Conservation (phyloP, 2,113 vertebrate genomes). For the Protobothrops flavoviridis region DNA sequence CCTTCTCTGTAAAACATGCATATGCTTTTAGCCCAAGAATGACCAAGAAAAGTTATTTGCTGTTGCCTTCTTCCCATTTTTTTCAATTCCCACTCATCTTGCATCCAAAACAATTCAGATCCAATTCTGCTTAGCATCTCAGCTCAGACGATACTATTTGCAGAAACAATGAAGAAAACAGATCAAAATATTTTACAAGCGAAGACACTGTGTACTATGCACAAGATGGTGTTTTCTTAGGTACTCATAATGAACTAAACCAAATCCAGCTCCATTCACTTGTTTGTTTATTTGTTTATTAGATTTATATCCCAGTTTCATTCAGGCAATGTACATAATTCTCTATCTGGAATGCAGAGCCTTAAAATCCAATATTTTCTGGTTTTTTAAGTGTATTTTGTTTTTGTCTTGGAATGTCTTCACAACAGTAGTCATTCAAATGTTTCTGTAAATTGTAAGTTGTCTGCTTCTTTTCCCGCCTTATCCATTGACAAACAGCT, state of each 20-base stretch:
- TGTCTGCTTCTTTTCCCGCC: neutral
- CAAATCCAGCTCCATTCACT: neutral
- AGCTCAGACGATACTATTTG: neutral
- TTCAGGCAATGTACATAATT: neutral
- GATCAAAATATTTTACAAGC: neutral
- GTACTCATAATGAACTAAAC: neutral
- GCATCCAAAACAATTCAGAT: neutral
- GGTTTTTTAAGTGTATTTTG: neutral
- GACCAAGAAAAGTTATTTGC: neutral
- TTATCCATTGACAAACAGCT: neutral
- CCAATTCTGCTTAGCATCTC: neutral
- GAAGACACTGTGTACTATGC: neutral
- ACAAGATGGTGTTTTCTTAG: neutral
- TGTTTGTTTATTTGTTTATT: neutral
- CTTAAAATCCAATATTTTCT: neutral
- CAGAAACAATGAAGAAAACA: neutral
- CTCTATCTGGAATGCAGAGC: neutral
- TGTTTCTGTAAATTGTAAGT: neutral
- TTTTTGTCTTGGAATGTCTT: neutral
- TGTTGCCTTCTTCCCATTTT: neutral
- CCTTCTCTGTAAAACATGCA: neutral
- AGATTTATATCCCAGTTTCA: neutral
- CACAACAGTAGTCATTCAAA: neutral
- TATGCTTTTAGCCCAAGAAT: neutral
- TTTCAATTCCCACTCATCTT: neutral